Evolutionary conservation across 2,888 invertebrate genomes (phyloP).

Genomic region (Cepaea hortensis): DNA sequence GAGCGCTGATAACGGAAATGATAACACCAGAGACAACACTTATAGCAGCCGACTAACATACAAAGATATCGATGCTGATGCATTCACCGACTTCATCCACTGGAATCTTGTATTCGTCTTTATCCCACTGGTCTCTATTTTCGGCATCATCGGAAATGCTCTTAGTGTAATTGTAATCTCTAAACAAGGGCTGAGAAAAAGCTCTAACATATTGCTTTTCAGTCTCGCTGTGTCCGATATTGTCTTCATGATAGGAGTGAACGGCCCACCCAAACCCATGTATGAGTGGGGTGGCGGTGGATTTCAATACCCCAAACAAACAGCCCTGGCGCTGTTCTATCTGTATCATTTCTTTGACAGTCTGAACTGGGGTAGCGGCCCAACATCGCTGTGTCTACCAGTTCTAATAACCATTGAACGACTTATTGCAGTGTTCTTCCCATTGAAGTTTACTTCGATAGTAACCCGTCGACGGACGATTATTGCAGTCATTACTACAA

Average conservation of each 20-base stretch:
- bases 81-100: constrained; percentile 22
- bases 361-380: constrained; percentile 37
- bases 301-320: constrained; percentile 12
- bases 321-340: constrained; percentile 16
- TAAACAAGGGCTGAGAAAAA: constrained; percentile 30
- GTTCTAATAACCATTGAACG: constrained; percentile 38
- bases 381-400: constrained; percentile 26
- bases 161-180: constrained; percentile 26
- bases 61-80: constrained; percentile 9
- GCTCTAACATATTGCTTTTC: constrained; percentile 31
- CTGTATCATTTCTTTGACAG: constrained; percentile 42
- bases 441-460: constrained; percentile 29
- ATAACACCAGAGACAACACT: neutral
- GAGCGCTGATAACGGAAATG: neutral
- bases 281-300: constrained; percentile 39
- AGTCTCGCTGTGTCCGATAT: constrained; percentile 31
- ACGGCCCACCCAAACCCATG: constrained; percentile 30
- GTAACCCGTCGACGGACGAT: constrained; percentile 30
- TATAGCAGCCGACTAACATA: neutral
- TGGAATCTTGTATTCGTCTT: constrained; percentile 29
- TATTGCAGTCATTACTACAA: neutral
- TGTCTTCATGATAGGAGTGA: constrained; percentile 28
- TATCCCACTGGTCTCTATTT: constrained; percentile 20
- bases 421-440: constrained; percentile 39
- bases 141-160: constrained; percentile 22